A percentile compares a stretch with the other conserved stretches of the same genome.
phyloP scores from a whole-genome alignment of 1,140 invertebrate genomes.

The Coelopa frigida region DNA sequence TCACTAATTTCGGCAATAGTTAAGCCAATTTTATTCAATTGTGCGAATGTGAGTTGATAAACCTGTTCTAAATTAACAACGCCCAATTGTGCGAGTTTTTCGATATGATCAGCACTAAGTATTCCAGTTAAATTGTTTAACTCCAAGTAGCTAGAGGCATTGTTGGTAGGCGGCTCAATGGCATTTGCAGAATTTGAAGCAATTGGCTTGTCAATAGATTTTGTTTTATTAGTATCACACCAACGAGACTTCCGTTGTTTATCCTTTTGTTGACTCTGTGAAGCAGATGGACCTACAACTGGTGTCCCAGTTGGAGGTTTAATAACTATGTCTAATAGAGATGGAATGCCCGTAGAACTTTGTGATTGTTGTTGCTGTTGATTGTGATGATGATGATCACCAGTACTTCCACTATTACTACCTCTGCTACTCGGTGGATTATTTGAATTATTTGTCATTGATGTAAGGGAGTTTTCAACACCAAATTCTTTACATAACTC shows the following conservation, averaged over 20 bases:
- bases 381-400: conserved; percentile 16
- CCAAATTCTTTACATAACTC: conserved; percentile 53
- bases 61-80: conserved; percentile 53
- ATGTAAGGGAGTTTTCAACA: conserved; percentile 20
- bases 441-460: conserved; percentile 9
- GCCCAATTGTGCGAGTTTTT: conserved; percentile 50
- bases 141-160: conserved; percentile 43
- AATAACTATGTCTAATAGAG: conserved; percentile 39
- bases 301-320: conserved; percentile 23
- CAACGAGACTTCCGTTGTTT: conserved; percentile 56
- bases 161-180: conserved; percentile 4
- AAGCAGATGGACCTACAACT: not conserved
- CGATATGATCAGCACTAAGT: conserved; percentile 50
- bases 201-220: conserved; percentile 15
- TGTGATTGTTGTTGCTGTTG: conserved; percentile 16
- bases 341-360: conserved; percentile 30
- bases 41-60: conserved; percentile 51
- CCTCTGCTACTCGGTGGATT: conserved; percentile 12
- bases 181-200: conserved; percentile 9
- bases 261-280: conserved; percentile 19
- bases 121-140: conserved; percentile 52
- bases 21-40: conserved; percentile 52
- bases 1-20: conserved; percentile 52
- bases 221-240: conserved; percentile 45
- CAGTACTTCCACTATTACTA: conserved; percentile 15